Conservation (phyloP, 2,888 invertebrate species). For the Mimas tiliae region DNA sequence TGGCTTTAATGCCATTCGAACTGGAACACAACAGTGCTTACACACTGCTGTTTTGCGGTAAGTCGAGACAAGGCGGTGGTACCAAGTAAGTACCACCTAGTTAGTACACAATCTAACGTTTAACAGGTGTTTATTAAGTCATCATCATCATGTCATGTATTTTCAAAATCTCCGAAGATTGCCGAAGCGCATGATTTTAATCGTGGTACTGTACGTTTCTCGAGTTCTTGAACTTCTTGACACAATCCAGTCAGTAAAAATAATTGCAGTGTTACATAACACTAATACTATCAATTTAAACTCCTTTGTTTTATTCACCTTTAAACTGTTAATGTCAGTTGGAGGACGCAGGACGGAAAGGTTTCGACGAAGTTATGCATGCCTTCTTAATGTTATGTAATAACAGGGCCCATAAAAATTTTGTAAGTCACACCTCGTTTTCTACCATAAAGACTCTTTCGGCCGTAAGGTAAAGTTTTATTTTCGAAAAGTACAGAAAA, state of each 20-base stretch:
- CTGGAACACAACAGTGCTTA: too few species aligned
- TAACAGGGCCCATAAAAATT: constrained; percentile 4
- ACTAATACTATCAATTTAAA: background rate
- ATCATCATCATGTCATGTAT: too few species aligned
- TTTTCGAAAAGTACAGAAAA: constrained; percentile 18
- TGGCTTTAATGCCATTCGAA: too few species aligned
- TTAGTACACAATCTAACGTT: too few species aligned
- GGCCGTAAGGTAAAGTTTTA: background rate
- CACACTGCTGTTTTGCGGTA: too few species aligned
- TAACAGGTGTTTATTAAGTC: too few species aligned
- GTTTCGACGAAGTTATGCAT: constrained; percentile 3
- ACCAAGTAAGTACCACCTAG: too few species aligned
- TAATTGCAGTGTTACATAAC: background rate
- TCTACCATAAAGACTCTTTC: background rate
- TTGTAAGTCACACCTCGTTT: background rate
- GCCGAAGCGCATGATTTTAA: too few species aligned
- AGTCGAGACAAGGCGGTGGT: too few species aligned
- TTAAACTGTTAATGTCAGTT: constrained; percentile 15
- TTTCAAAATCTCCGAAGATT: too few species aligned
- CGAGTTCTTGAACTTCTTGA: background rate
- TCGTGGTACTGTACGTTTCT: background rate
- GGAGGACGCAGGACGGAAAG: background rate
- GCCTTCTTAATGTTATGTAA: background rate
- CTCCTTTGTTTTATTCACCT: constrained; percentile 12
- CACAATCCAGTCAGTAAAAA: background rate